A percentile compares a stretch with the other conserved stretches of the same genome.
phyloP scores from a whole-genome alignment of 2,113 vertebrate species.

The Phoxinus phoxinus region DNA sequence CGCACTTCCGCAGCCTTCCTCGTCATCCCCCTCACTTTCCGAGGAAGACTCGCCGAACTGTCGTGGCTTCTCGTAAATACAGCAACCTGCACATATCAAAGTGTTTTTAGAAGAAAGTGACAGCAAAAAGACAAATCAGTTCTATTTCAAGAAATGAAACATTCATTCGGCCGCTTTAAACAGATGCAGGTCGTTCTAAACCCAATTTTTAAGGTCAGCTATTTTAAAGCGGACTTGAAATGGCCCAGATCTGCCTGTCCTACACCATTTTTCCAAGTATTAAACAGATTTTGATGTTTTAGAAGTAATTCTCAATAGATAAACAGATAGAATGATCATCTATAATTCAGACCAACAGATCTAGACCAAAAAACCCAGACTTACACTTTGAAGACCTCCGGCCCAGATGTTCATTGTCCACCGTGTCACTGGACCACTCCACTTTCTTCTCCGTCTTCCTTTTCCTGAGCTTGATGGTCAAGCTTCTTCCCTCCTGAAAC shows the following conservation, averaged over 20 bases:
- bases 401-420: constrained; percentile 92
- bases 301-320: neutral
- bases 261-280: neutral
- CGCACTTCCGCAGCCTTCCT: constrained; percentile 88
- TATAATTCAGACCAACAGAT: neutral
- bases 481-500: constrained; percentile 85
- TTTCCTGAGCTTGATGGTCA: constrained; percentile 91
- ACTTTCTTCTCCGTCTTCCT: constrained; percentile 93
- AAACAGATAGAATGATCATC: neutral
- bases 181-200: neutral
- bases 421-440: constrained; percentile 92
- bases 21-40: constrained; percentile 88
- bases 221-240: neutral
- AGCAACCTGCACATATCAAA: constrained; percentile 80
- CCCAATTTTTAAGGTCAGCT: constrained; percentile 4
- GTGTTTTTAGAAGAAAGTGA: neutral
- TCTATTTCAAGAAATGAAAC: constrained; percentile 12
- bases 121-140: neutral
- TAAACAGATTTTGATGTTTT: neutral
- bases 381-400: constrained; percentile 92
- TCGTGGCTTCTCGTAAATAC: constrained; percentile 90
- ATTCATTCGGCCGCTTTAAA: neutral
- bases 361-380: constrained; percentile 54
- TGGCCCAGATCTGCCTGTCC: neutral
- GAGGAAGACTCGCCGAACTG: constrained; percentile 91